These are phyloP conservation scores for Eriosoma lanigerum DNA, from an alignment of 1,140 invertebrate species.

Conservation along the genomic window DNA sequence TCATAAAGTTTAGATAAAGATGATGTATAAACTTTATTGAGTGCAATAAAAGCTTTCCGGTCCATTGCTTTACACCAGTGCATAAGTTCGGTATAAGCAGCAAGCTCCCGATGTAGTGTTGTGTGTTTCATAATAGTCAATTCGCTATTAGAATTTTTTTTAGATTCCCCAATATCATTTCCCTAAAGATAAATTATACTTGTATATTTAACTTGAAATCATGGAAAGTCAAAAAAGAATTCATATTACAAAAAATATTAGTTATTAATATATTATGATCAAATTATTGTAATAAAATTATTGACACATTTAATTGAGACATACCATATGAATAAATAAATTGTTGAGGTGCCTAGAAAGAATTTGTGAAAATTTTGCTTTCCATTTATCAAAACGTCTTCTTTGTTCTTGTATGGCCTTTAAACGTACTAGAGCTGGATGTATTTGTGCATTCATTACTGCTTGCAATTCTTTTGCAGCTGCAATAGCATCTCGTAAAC, in stretches of 20 bases:
- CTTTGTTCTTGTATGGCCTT: constrained; percentile 86
- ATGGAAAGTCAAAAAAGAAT: constrained; percentile 17
- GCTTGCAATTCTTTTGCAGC: constrained; percentile 79
- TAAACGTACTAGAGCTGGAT: constrained; percentile 68
- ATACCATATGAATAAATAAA: constrained; percentile 85
- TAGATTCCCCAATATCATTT: constrained; percentile 67
- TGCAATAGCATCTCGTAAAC: constrained; percentile 73
- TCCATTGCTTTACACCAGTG: constrained; percentile 87
- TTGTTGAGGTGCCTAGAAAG: constrained; percentile 88
- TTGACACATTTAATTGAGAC: constrained; percentile 32
- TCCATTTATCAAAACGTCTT: constrained; percentile 79
- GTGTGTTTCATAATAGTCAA: constrained; percentile 70
- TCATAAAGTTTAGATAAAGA: constrained; percentile 83
- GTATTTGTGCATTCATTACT: constrained; percentile 73
- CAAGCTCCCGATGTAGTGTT: constrained; percentile 78
- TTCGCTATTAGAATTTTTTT: constrained; percentile 63
- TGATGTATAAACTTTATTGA: constrained; percentile 78
- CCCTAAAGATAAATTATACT: constrained; percentile 59
- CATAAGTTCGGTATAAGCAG: constrained; percentile 85
- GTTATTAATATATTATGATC: too few species aligned
- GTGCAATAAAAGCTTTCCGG: constrained; percentile 73
- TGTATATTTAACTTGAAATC: too few species aligned
- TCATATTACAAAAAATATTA: neutral
- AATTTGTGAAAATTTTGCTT: constrained; percentile 79
- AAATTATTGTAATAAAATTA: neutral